phyloP scores from a whole-genome alignment of 2,888 invertebrate genomes.

The Gerris lacustris region DNA sequence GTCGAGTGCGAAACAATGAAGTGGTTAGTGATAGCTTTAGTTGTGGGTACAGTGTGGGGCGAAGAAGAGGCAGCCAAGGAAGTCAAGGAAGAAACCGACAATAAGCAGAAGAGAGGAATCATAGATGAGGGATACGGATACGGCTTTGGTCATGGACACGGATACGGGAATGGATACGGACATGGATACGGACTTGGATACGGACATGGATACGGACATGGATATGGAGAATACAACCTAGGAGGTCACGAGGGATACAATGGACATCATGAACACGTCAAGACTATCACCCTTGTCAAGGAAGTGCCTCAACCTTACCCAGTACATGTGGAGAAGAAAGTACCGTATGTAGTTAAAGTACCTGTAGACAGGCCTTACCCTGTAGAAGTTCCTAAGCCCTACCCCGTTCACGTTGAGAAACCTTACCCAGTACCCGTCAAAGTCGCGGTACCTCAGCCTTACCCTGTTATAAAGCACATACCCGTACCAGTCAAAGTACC shows the following conservation, averaged over 20 bases:
- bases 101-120: constrained; percentile 46
- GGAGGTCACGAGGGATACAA: constrained; percentile 10
- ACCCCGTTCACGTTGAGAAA: constrained; percentile 28
- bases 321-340: constrained; percentile 29
- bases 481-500: constrained; percentile 23
- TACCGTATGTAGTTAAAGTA: constrained; percentile 26
- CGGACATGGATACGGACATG: constrained; percentile 10
- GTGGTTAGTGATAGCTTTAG: constrained; percentile 12
- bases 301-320: constrained; percentile 30
- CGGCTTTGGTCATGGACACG: constrained; percentile 7
- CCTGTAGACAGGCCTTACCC: constrained; percentile 23
- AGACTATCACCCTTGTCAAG: constrained; percentile 24
- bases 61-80: constrained; percentile 31
- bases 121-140: constrained; percentile 38
- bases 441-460: constrained; percentile 23
- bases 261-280: constrained; percentile 11
- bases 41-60: constrained; percentile 23
- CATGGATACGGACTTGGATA: constrained; percentile 1
- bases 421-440: constrained; percentile 23
- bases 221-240: not conserved
- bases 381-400: constrained; percentile 27
- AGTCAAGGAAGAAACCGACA: constrained; percentile 38
- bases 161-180: constrained; percentile 15
- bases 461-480: constrained; percentile 19
- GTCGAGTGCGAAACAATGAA: constrained; percentile 13